Conservation (phyloP, 2,797 vertebrate genomes). For the Coccyzus lansbergi region DNA sequence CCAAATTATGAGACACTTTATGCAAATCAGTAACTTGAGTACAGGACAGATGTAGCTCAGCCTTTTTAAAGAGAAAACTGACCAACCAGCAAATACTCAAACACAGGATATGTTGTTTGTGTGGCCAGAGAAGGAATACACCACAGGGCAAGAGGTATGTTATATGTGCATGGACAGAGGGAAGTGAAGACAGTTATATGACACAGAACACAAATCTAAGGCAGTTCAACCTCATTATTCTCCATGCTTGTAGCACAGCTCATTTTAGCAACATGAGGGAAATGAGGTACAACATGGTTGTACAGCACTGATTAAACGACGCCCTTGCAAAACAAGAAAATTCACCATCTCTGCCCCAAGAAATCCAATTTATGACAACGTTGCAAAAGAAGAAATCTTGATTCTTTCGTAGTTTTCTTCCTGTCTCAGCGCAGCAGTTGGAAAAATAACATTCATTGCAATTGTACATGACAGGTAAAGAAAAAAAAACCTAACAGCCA, state of each 20-base stretch:
- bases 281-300: not conserved
- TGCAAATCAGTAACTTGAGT: not conserved
- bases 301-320: not conserved
- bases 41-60: not conserved
- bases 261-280: not conserved
- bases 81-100: not conserved
- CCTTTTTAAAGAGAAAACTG: not conserved
- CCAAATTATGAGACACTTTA: not conserved
- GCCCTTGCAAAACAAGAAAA: not conserved
- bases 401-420: not conserved
- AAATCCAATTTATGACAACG: not conserved
- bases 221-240: not conserved
- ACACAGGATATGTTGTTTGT: fast-evolving
- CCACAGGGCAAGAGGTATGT: fast-evolving
- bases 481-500: conserved; percentile 27
- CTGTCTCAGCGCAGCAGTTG: not conserved
- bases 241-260: fast-evolving
- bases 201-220: not conserved
- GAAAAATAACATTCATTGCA: conserved; percentile 8
- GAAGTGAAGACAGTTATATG: not conserved
- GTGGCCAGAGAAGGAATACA: not conserved
- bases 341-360: not conserved
- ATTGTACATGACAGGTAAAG: conserved; percentile 51
- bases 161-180: not conserved
- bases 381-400: not conserved